Evolutionary conservation across 2,113 vertebrate species (phyloP).

Genomic region (Microtus oregoni): DNA sequence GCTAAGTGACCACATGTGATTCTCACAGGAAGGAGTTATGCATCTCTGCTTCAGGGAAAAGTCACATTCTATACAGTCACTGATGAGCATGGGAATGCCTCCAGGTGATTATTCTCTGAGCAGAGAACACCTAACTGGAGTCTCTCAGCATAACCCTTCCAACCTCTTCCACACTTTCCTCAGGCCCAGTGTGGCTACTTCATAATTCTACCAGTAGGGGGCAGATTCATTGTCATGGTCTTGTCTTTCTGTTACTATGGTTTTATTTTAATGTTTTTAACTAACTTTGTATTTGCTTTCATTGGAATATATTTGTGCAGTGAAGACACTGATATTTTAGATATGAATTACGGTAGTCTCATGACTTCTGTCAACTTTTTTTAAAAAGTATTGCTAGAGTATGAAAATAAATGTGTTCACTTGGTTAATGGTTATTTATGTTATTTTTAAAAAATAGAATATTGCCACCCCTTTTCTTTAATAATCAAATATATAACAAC

Average conservation of each 20-base stretch:
- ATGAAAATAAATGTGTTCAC: background rate
- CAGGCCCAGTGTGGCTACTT: background rate
- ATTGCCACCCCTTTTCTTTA: background rate
- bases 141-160: no score
- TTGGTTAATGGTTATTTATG: background rate
- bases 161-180: background rate
- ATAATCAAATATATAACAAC: background rate
- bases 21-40: slow-evolving; percentile 49
- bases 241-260: background rate
- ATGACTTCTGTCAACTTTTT: background rate
- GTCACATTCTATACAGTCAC: background rate
- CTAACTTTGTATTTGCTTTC: background rate
- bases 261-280: slow-evolving; percentile 23
- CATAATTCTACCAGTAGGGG: background rate
- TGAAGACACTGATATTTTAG: background rate
- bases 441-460: background rate
- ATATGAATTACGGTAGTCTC: background rate
- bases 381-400: background rate
- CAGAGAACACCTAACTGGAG: background rate
- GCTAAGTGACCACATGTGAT: slow-evolving; percentile 32
- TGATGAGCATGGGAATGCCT: background rate
- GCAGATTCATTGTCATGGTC: background rate
- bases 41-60: slow-evolving; percentile 56
- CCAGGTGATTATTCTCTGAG: background rate
- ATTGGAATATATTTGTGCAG: background rate